Percentiles rank a stretch among this genome's conserved stretches.
These are phyloP conservation scores for Gallinago jamesoni DNA, from an alignment of 2,113 vertebrate species.

Conservation along the genomic window DNA sequence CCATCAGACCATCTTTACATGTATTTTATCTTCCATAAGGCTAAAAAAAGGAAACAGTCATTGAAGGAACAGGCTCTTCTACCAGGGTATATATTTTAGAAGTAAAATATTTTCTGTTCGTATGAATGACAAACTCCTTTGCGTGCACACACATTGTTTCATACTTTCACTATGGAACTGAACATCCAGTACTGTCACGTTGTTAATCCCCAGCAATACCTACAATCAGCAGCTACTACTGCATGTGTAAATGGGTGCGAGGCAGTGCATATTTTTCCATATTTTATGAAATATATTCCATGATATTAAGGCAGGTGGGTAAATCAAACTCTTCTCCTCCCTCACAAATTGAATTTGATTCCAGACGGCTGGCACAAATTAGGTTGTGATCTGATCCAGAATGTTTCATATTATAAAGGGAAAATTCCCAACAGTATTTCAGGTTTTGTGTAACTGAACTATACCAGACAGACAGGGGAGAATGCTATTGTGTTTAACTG, in stretches of 20 bases:
- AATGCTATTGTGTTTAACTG: background rate
- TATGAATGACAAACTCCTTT: background rate
- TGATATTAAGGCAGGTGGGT: background rate
- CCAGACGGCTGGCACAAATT: conserved; percentile 5
- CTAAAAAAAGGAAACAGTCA: background rate
- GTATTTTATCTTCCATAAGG: background rate
- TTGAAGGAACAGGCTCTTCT: background rate
- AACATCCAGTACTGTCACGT: background rate
- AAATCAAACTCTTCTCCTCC: conserved; percentile 22
- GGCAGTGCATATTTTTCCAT: conserved; percentile 27
- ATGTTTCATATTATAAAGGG: background rate
- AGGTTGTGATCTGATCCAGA: conserved; percentile 21
- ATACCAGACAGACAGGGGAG: background rate
- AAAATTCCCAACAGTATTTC: background rate
- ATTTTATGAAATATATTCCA: conserved; percentile 27
- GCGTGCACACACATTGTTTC: background rate
- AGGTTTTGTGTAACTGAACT: background rate
- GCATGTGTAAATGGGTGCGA: background rate
- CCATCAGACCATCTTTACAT: background rate
- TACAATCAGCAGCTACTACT: background rate
- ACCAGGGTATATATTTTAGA: background rate
- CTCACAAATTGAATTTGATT: conserved; percentile 28
- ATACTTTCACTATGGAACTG: background rate
- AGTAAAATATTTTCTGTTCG: background rate
- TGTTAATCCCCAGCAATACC: background rate